Conservation (phyloP, 2,888 invertebrate genomes). For the Leucophenga montana region DNA sequence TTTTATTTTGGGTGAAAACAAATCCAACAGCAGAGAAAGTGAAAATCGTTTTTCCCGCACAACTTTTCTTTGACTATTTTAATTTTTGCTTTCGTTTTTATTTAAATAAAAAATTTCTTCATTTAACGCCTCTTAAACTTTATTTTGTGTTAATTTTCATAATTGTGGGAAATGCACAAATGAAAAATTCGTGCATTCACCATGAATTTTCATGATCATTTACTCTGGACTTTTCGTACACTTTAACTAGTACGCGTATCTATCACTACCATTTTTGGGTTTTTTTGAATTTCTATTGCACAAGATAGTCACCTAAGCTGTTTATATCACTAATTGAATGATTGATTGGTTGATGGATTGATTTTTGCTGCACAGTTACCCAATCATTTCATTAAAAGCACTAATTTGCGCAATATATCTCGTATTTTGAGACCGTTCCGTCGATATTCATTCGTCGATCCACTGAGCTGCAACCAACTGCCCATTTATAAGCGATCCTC, state of each 20-base stretch:
- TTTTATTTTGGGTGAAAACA: conserved; percentile 41
- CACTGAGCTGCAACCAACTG: conserved; percentile 1
- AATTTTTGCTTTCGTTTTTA: background rate
- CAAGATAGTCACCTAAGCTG: background rate
- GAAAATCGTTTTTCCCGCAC: conserved; percentile 59
- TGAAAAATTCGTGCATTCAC: no score
- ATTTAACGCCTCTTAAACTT: conserved; percentile 18
- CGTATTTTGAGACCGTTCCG: background rate
- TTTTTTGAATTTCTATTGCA: background rate
- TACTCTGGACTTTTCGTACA: no score
- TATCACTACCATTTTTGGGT: conserved; percentile 12
- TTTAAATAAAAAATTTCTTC: conserved; percentile 19
- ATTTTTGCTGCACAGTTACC: background rate
- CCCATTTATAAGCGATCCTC: background rate
- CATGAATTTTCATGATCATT: no score
- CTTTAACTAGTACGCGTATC: conserved; percentile 9
- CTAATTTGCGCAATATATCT: conserved; percentile 8
- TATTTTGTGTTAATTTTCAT: conserved; percentile 19
- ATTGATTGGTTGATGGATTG: background rate
- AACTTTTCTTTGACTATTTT: conserved; percentile 28
- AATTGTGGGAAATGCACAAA: conserved; percentile 2
- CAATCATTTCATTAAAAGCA: no score
- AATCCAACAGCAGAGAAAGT: conserved; percentile 64
- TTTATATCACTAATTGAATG: background rate
- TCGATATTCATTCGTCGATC: background rate